Evolutionary conservation across 2,113 vertebrate species (phyloP), one percentile per base, ranked within the genome.

Genomic region (Hymenochirus boettgeri): DNA sequence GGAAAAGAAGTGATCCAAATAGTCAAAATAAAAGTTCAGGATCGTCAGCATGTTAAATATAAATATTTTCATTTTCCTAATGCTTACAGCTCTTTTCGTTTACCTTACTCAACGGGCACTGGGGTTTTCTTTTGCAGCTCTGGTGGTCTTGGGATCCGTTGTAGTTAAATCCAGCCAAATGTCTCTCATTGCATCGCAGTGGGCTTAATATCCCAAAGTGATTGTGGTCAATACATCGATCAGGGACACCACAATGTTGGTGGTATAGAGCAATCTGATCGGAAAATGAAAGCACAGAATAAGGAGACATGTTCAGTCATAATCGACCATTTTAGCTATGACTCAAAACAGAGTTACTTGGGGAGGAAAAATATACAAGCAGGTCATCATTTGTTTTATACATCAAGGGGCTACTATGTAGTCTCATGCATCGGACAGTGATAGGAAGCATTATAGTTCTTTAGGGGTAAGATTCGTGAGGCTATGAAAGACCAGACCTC

Each of bases 81-180:
- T n/a, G n/a, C n/a, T n/a, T n/a, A n/a, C 35, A 54, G 12, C 37
- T 76, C 42, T 72, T 57, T 63, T 50, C 61, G 65, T 0, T 10
- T 48, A 83, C 92, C 91, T 92, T 83, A 94, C 92, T 93, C 89
- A 73, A 93, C 93, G 60, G 92, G 92, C 87, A 69, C 92, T 94
- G 84, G 89, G 89, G 73, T 94, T 91, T 18, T 70, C 52, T 87
- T 83, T 78, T 91, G 91, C 62, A 94, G 88, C 76, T 94, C 92
- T 24, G 87, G 78, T 57, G 92, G 92, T 75, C 93, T 93, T 58
- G 92, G 92, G 19, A 94, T 94, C 72, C 92, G 83, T 94, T 94
- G 86, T 94, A 94, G 86, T 94, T 93, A 91, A 94, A 92, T 80
- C 92, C 92, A 94, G 87, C 93, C 92, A 71, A 94, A 94, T 70